Evolutionary conservation across 2,113 vertebrate genomes (phyloP).

Genomic region (Willisornis vidua): DNA sequence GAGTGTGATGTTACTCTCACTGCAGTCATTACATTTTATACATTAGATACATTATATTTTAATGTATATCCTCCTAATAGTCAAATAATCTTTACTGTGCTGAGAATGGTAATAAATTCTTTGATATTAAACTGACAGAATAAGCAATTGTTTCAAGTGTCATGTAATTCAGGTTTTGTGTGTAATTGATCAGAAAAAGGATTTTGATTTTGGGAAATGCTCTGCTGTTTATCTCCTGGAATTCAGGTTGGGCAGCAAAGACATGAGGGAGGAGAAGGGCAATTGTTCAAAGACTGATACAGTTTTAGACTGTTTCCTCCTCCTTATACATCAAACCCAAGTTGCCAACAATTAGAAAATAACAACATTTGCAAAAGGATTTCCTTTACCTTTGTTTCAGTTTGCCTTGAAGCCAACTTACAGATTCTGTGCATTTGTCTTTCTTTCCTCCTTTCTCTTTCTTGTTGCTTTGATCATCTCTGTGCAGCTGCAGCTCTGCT

Average conservation of each 20-base stretch:
- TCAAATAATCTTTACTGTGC: conserved; percentile 26
- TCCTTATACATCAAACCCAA: neutral
- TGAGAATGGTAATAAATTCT: neutral
- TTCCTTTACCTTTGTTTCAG: neutral
- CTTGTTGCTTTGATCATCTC: neutral
- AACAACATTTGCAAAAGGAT: neutral
- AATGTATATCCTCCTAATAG: conserved; percentile 43
- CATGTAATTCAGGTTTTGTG: neutral
- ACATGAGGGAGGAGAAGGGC: neutral
- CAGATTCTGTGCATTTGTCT: neutral
- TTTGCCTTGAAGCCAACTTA: neutral
- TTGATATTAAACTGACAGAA: neutral
- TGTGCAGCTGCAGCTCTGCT: neutral
- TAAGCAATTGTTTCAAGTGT: neutral
- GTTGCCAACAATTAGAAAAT: neutral
- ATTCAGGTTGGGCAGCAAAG: neutral
- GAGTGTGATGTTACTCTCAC: conserved; percentile 8
- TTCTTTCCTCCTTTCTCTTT: neutral
- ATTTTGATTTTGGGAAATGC: neutral
- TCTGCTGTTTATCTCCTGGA: neutral
- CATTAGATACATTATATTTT: conserved; percentile 33
- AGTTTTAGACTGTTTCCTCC: neutral
- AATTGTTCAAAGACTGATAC: neutral
- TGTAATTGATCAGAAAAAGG: neutral
- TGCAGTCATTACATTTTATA: conserved; percentile 22